These are phyloP conservation scores for Channallabes apus DNA, from an alignment of 2,797 vertebrate genomes.

Conservation along the genomic window DNA sequence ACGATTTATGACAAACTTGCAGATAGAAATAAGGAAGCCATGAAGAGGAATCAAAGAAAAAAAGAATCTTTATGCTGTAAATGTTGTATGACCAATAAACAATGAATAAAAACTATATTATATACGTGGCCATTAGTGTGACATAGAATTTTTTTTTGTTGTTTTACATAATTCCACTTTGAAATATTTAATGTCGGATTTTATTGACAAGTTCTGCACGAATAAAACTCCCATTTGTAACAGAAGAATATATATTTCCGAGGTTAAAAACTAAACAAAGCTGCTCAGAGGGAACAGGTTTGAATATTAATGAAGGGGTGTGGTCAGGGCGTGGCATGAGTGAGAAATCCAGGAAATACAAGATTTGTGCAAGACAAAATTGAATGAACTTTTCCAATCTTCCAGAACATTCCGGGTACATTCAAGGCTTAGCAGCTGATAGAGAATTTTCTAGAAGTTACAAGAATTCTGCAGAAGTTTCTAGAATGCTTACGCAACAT, in stretches of 20 bases:
- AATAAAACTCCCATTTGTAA: not conserved
- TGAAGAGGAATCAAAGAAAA: not conserved
- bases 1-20: not conserved
- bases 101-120: not conserved
- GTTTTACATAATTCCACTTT: not conserved
- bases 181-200: not conserved
- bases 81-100: not conserved
- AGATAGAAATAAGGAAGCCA: not conserved
- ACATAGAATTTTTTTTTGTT: no score
- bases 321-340: not conserved
- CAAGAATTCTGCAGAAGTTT: no score
- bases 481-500: no score
- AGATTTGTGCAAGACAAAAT: not conserved
- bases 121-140: not conserved
- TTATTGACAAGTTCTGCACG: not conserved
- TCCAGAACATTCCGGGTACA: no score
- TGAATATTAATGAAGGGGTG: constrained; percentile 12
- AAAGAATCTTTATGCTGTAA: no score
- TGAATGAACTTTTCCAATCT: no score
- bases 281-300: not conserved
- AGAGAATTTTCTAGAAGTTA: no score
- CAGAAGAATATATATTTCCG: not conserved
- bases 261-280: not conserved
- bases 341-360: not conserved
- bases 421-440: no score